Conservation (phyloP, 2,113 vertebrate species). For the Formicarius rufipectus region DNA sequence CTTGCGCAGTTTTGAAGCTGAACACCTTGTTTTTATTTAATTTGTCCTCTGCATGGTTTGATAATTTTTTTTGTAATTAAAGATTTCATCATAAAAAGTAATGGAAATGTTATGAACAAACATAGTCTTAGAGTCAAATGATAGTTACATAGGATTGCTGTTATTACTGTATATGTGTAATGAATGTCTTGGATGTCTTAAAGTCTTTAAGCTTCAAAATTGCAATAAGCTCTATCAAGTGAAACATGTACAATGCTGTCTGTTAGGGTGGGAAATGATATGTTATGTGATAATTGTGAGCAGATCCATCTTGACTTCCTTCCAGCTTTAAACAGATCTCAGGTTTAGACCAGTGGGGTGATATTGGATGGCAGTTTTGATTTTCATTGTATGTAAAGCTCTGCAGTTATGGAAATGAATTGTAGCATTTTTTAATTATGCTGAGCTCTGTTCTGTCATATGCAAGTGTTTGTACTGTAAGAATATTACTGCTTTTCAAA, state of each 20-base stretch:
- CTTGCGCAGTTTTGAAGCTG: not conserved
- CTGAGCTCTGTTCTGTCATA: slow-evolving; percentile 12
- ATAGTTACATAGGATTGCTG: not conserved
- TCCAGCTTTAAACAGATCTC: not conserved
- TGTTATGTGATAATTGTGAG: not conserved
- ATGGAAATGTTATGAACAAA: not conserved
- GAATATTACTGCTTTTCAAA: slow-evolving; percentile 53
- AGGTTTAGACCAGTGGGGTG: not conserved
- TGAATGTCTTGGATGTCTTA: not conserved
- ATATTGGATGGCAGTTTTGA: not conserved
- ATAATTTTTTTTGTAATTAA: not conserved
- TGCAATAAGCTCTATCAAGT: too few species aligned
- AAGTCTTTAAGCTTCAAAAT: too few species aligned
- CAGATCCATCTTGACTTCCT: not conserved
- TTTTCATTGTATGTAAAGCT: slow-evolving; percentile 7
- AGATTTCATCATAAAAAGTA: not conserved
- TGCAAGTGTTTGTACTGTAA: slow-evolving; percentile 52
- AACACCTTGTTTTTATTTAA: not conserved
- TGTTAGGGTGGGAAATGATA: not conserved
- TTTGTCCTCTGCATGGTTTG: not conserved
- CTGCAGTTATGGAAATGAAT: not conserved
- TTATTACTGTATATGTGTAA: not conserved
- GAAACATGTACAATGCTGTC: not conserved
- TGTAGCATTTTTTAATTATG: not conserved
- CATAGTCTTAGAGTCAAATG: not conserved